Base-by-base conservation (phyloP, 1,140 invertebrate species). In the Papilio aristodemus region DNA sequence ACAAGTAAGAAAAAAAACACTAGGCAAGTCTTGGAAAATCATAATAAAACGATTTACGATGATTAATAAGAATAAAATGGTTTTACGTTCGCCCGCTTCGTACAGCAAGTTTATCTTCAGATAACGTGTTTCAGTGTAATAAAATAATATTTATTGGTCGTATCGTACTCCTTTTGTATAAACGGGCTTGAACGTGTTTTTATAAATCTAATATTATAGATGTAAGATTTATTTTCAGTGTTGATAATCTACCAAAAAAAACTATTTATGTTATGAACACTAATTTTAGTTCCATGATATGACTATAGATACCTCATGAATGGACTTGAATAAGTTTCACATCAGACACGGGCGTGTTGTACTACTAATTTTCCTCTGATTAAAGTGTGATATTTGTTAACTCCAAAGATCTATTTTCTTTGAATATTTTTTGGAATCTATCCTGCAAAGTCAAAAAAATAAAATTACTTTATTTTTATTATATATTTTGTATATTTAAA, bases 121-220 rank as follows among this genome's bases (percentile, higher is more conserved):
- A 54, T 54, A 54, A 54, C 46, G 46, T 54, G 46, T 54, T 54
- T 54, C 46, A 19, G 3, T 54, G 46, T 25, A 54, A 54, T 54
- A 54, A 54, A 54, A 22, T 54, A 19, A 54, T 54, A 54, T 54
- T 54, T 54, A 54, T 54, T 11, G 46, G 22, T 54, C 17, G 19
- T 50, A 50, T 19, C 17, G 19, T 50, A 50, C 19, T 54, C 11
- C 19, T 54, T 54, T 54, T 22, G 46, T 54, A 54, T 19, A 54
- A 54, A 54, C 22, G 46, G 19, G 17, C 19, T 46, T 13, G 14
- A 17, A 19, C 7, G 5, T 50, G 17, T 50, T 50, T 50, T 50
- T 39, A n/a, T 50, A 50, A 50, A 25, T 50, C 10, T 50, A 0
- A 17, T 50, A 22, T 17, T 11, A 3, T 50, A 50, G 22, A 10